Base-by-base conservation (phyloP, 2,797 vertebrate species). In the Platyrinchus mystaceus region DNA sequence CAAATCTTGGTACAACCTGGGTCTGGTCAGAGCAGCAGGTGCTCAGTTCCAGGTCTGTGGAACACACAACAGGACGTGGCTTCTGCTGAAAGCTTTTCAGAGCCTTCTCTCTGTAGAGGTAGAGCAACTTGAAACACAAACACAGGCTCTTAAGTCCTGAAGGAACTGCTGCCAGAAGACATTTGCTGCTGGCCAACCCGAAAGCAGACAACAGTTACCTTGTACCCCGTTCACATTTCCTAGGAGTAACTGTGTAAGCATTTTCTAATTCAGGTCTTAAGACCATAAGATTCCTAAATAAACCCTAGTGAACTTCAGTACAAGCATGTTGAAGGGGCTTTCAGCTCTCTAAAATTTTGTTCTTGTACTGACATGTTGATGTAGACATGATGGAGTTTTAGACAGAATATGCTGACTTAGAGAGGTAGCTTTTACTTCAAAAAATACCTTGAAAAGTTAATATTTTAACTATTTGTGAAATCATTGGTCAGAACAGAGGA, bases 341-440 rank as follows among this genome's bases (percentile, higher is more conserved):
- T 10, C 44, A 86, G 28, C 15, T 62, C 76, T 58, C 75, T 5
- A 44, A 9, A 73, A 6, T 28, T 52, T 41, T n/a, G 52, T 78
- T 30, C 41, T 67, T 79, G 20, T 32, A 67, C 64, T 49, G 34
- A 37, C 17, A 70, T 6, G 4, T 18, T 60, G 37, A 63, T n/a
- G 23, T 0, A 68, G 56, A 60, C 49, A 77, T 14, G 16, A 74
- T 39, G 36, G 68, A 66, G 66, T 71, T 92, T 56, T 62, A 89
- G 32, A 46, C 26, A 68, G 49, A 92, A 36, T 24, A 10, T 3
- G 4, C 4, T 85, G 60, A 55, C 32, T 84, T 75, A 77, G 6
- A 77, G 94, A 95, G 87, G 89, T 93, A 96, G 95, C 55, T 94
- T 91, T 87, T 56, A 63, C 66, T 89, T 90, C 20, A 85, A 78